Evolutionary conservation across 2,113 vertebrate species (phyloP).

Genomic region (Ifrita kowaldi): DNA sequence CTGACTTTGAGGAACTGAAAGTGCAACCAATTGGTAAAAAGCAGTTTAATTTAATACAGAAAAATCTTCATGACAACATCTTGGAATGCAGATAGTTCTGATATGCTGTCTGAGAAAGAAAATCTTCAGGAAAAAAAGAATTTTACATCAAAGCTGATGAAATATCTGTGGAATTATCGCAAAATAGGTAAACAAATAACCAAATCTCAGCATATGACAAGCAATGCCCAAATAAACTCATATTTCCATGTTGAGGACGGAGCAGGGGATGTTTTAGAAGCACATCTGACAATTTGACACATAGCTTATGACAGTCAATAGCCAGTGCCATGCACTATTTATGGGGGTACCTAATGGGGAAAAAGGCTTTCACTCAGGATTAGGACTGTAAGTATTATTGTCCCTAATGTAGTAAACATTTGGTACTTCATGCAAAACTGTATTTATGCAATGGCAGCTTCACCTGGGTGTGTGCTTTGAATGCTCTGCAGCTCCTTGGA

Average conservation of each 20-base stretch:
- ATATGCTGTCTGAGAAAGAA: background rate
- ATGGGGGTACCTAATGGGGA: slow-evolving; percentile 18
- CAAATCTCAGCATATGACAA: background rate
- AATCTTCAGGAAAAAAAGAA: background rate
- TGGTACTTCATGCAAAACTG: background rate
- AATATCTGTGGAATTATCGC: background rate
- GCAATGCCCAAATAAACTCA: background rate
- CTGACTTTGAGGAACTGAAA: background rate
- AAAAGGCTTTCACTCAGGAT: slow-evolving; percentile 5
- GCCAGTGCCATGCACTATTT: slow-evolving; percentile 47
- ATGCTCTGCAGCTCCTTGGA: background rate
- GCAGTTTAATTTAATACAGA: background rate
- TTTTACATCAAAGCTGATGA: background rate
- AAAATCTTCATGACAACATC: background rate
- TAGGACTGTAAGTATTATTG: background rate
- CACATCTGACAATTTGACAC: slow-evolving; percentile 6
- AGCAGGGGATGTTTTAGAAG: background rate
- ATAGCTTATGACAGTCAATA: background rate
- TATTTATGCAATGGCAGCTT: slow-evolving; percentile 44
- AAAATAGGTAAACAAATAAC: background rate
- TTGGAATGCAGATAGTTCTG: background rate
- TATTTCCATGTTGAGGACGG: background rate
- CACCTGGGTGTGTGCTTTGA: background rate
- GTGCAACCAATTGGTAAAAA: background rate
- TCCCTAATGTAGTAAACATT: background rate